phyloP scores from a whole-genome alignment of 2,888 invertebrate species.

The Sinhomidia bicolor region DNA sequence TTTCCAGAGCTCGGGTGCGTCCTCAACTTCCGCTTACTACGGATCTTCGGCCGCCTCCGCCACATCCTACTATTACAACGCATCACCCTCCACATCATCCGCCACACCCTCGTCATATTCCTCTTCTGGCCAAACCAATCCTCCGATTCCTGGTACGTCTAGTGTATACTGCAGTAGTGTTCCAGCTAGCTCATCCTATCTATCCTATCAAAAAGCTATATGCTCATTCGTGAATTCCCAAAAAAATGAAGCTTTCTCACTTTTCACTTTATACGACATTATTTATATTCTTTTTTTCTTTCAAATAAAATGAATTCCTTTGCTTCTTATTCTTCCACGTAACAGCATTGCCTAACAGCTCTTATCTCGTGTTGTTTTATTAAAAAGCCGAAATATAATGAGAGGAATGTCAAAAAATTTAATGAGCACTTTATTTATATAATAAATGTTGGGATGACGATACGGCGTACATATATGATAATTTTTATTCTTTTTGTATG shows the following conservation, averaged over 20 bases:
- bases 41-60: conserved; percentile 77
- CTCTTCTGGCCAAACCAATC: conserved; percentile 74
- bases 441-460: not conserved
- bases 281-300: not conserved
- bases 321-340: not conserved
- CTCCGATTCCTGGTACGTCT: conserved; percentile 77
- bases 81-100: conserved; percentile 79
- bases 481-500: conserved; percentile 16
- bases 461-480: not conserved
- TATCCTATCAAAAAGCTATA: not conserved
- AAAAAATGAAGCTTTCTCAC: not conserved
- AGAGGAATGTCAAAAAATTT: conserved; percentile 54
- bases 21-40: conserved; percentile 77
- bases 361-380: not conserved
- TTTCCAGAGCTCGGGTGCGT: conserved; percentile 70
- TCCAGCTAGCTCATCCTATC: not conserved
- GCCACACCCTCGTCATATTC: conserved; percentile 77
- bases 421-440: conserved; percentile 53
- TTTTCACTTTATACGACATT: conserved; percentile 17
- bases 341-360: not conserved
- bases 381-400: conserved; percentile 13
- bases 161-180: not conserved
- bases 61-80: conserved; percentile 79
- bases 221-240: not conserved
- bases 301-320: conserved; percentile 46